These are phyloP conservation scores for Thamnophis sirtalis DNA, from an alignment of 2,113 vertebrate species.

Conservation along the genomic window DNA sequence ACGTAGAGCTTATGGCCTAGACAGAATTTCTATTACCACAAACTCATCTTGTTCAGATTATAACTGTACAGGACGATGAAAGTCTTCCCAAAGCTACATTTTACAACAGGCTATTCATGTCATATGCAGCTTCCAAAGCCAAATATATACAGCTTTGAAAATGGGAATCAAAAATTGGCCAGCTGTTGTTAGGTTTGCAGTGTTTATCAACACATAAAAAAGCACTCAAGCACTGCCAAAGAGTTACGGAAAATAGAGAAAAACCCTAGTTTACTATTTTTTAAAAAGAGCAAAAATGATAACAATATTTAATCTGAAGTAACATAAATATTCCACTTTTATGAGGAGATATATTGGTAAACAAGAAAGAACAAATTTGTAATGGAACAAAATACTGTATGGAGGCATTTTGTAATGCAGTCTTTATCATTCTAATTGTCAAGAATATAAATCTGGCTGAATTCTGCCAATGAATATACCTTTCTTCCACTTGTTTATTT, in stretches of 20 bases:
- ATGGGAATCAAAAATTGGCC: conserved; percentile 3
- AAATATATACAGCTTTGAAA: conserved; percentile 19
- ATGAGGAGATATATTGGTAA: background rate
- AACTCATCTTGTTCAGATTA: background rate
- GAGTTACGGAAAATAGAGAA: background rate
- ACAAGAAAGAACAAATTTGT: background rate
- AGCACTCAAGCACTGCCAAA: background rate
- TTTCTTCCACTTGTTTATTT: background rate
- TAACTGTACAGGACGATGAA: background rate
- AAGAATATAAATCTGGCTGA: background rate
- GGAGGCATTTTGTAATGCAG: background rate
- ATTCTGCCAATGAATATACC: background rate
- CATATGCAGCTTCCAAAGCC: conserved; percentile 31
- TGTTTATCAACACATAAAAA: conserved; percentile 21
- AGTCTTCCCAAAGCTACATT: background rate
- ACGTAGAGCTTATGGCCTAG: accelerated
- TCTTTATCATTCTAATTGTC: background rate
- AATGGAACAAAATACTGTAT: background rate
- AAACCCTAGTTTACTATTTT: conserved; percentile 11
- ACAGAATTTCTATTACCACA: background rate
- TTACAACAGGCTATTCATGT: conserved; percentile 21
- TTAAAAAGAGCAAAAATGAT: background rate
- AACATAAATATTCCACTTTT: conserved; percentile 25
- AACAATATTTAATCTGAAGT: conserved; percentile 26
- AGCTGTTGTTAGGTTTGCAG: conserved; percentile 17